phyloP scores from a whole-genome alignment of 2,113 vertebrate species.

The Semicossyphus pulcher region DNA sequence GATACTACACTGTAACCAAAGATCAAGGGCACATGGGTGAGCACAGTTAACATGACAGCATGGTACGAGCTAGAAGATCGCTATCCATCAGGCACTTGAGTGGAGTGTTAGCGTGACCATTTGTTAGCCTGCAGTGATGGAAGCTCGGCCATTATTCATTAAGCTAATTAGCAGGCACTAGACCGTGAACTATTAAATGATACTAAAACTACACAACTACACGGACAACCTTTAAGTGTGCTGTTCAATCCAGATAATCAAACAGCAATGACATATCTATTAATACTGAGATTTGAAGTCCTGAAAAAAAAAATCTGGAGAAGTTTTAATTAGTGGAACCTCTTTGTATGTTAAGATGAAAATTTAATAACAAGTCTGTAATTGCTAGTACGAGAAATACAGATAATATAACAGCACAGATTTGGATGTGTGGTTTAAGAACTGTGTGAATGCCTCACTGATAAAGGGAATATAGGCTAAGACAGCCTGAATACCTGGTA shows the following conservation, averaged over 20 bases:
- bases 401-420: too few species aligned
- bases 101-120: neutral
- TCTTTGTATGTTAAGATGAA: too few species aligned
- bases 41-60: neutral
- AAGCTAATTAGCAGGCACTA: neutral
- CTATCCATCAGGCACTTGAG: slow-evolving; percentile 4
- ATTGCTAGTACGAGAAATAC: too few species aligned
- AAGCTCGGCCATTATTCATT: slow-evolving; percentile 4
- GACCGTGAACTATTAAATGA: neutral
- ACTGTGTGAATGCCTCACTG: neutral
- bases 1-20: neutral
- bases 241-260: neutral
- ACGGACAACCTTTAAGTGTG: neutral
- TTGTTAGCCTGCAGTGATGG: neutral
- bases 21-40: slow-evolving; percentile 4
- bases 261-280: too few species aligned
- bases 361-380: too few species aligned
- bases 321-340: too few species aligned
- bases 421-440: neutral
- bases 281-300: neutral
- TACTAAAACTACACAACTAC: neutral
- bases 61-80: neutral
- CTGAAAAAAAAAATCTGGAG: neutral
- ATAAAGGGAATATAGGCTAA: neutral
- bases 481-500: neutral